Evolutionary conservation across 1,140 invertebrate genomes (phyloP).

Genomic region (Grapholita molesta): DNA sequence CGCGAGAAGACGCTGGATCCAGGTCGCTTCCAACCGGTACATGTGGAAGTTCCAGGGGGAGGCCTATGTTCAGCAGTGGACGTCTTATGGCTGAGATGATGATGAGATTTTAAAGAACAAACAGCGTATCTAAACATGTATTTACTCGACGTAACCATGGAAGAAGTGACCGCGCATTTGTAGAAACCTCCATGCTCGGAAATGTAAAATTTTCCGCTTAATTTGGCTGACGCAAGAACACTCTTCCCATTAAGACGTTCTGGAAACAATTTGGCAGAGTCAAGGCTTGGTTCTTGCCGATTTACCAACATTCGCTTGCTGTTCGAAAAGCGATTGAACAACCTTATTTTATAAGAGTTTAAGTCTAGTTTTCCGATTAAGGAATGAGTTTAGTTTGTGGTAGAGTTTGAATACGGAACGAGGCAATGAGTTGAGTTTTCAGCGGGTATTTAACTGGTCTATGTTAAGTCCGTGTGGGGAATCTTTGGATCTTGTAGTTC

Average conservation of each 20-base stretch:
- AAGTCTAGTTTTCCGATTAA: not conserved
- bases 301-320: not conserved
- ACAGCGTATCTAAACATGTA: not conserved
- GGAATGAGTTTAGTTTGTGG: not conserved
- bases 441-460: slow-evolving; percentile 7
- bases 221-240: slow-evolving; percentile 15
- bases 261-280: slow-evolving; percentile 15
- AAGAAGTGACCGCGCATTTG: not conserved
- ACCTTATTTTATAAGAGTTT: not conserved
- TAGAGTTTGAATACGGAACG: not conserved
- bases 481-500: not conserved
- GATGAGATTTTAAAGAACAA: not conserved
- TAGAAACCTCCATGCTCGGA: not conserved
- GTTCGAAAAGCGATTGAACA: not conserved
- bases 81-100: no score
- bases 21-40: no score
- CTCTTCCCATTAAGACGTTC: slow-evolving; percentile 16
- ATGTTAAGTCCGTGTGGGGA: not conserved
- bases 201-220: slow-evolving; percentile 14
- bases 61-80: no score
- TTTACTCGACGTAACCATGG: not conserved
- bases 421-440: slow-evolving; percentile 14
- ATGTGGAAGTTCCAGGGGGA: no score
- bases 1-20: no score
- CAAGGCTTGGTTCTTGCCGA: slow-evolving; percentile 8